Evolutionary conservation across 2,797 vertebrate genomes (phyloP), one percentile per base, ranked within the genome.

Genomic region (Gallinago solitaria): DNA sequence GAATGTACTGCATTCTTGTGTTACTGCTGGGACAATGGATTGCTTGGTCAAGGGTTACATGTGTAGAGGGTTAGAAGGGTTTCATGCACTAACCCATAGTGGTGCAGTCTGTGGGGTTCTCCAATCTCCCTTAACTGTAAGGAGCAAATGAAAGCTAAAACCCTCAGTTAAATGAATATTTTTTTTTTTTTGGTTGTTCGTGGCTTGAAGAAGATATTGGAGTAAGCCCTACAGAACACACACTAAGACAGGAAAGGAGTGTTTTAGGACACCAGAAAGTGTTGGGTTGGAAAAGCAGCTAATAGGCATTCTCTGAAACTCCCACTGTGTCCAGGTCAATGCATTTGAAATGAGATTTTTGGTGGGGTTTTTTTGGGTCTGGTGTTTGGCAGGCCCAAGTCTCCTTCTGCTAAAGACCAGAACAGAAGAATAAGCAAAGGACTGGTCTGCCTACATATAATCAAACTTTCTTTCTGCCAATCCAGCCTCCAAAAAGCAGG

Each of bases 121-220:
- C 9, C 25, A 61, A 35, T 15, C 25, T 80, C 11, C n/a, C 5
- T 69, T 51, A 79, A 54, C 20, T 54, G 16, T 32, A 28, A 61
- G 25, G 24, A 67, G 11, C 3, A 9, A 70, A 81, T 59, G 17
- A 80, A 70, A 64, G 2, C 11, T 57, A 63, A 75, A 67, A 50
- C 19, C 1, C 1, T n/a, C 9, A 25, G 9, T 37, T 37, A 21
- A 47, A 25, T 15, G 2, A 32, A 7, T 35, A 14, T 21, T 39
- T 6, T 39, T 39, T 39, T 41, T 35, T 35, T 64, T 16, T 0
- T 5, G 3, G 3, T 5, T n/a, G 5, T 53, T 50, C 14, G 13
- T 57, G 18, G 14, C 14, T 60, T 53, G 24, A 37, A 6, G 87
- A 71, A 71, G 6, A 11, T 47, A 25, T 3, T 39, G 17, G 16